Evolutionary conservation across 2,113 vertebrate species (phyloP).

Genomic region (Erpornis zantholeuca): DNA sequence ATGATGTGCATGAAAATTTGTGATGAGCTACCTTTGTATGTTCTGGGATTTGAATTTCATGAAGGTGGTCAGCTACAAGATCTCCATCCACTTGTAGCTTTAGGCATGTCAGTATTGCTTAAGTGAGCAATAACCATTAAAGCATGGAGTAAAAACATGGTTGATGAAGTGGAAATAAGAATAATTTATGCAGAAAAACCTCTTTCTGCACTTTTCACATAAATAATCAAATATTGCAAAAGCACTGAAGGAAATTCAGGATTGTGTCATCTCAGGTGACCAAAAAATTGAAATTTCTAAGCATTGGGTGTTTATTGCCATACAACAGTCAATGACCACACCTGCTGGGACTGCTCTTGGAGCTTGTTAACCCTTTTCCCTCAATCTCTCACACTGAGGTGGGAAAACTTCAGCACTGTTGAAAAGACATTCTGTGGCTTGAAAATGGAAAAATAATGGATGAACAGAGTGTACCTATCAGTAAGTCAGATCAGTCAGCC

Average conservation of each 20-base stretch:
- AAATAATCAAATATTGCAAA: conserved; percentile 38
- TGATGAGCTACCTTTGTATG: neutral
- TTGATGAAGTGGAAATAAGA: conserved; percentile 52
- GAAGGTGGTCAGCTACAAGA: conserved; percentile 13
- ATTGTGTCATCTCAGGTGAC: neutral
- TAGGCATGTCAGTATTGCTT: neutral
- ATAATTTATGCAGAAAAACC: conserved; percentile 59
- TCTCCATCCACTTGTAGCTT: neutral
- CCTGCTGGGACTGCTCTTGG: neutral
- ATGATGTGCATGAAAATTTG: neutral
- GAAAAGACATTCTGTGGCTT: neutral
- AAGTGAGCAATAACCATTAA: conserved; percentile 52
- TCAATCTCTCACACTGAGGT: neutral
- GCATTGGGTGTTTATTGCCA: neutral
- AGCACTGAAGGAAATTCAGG: neutral
- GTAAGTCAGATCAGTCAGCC: neutral
- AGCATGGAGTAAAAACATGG: conserved; percentile 18
- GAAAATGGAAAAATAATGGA: neutral
- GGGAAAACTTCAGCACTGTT: neutral
- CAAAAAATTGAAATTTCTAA: neutral
- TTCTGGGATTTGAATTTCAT: neutral
- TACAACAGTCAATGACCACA: neutral
- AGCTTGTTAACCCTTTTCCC: neutral
- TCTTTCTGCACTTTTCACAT: conserved; percentile 46
- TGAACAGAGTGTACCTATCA: neutral